Evolutionary conservation across 1,140 invertebrate genomes (phyloP).

Genomic region (Pachypeltis micranthus): DNA sequence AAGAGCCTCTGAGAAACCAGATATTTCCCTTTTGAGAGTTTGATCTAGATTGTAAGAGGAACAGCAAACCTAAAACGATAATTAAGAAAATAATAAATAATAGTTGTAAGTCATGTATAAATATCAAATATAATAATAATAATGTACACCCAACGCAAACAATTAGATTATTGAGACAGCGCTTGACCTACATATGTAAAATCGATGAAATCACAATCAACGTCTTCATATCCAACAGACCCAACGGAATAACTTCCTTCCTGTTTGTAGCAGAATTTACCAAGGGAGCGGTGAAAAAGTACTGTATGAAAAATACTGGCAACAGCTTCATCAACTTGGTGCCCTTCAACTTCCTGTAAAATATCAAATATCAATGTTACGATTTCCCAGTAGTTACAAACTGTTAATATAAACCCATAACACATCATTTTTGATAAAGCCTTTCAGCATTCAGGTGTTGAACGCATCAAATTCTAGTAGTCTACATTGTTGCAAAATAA

Average conservation of each 20-base stretch:
- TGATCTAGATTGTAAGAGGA: slow-evolving; percentile 64
- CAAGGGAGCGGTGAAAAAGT: slow-evolving; percentile 83
- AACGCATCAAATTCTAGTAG: not conserved
- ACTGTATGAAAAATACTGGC: slow-evolving; percentile 90
- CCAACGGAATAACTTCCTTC: slow-evolving; percentile 90
- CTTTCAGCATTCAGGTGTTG: not conserved
- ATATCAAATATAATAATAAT: not conserved
- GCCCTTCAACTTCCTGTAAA: slow-evolving; percentile 57
- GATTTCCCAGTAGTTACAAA: not conserved
- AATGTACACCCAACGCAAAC: not conserved
- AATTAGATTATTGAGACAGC: not conserved
- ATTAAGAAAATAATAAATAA: not conserved
- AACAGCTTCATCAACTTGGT: slow-evolving; percentile 89
- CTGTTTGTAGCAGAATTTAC: slow-evolving; percentile 89
- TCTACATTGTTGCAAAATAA: not conserved
- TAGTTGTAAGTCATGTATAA: not conserved
- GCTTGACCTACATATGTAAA: slow-evolving; percentile 68
- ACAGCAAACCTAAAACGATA: slow-evolving; percentile 55
- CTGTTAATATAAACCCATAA: not conserved
- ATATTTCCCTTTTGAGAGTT: slow-evolving; percentile 67
- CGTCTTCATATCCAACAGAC: slow-evolving; percentile 86
- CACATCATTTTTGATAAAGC: not conserved
- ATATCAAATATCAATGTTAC: not conserved
- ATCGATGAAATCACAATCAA: slow-evolving; percentile 94
- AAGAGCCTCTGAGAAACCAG: slow-evolving; percentile 72